Conservation (phyloP, 2,113 vertebrate species). For the Fregata magnificens region DNA sequence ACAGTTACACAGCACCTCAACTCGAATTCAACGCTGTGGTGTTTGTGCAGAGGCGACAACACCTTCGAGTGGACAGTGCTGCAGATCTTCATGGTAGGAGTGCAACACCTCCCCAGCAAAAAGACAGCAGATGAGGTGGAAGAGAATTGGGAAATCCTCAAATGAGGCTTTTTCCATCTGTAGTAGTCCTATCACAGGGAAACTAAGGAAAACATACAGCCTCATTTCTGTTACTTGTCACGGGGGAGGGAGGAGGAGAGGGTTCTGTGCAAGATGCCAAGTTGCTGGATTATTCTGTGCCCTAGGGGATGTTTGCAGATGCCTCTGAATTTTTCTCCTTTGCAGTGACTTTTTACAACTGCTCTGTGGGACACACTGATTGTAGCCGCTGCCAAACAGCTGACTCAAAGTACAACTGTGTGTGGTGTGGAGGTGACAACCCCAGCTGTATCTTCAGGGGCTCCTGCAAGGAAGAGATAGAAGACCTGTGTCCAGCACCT, state of each 20-base stretch:
- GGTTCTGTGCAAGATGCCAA: background rate
- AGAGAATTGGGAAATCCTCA: background rate
- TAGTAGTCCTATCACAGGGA: background rate
- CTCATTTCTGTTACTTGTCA: background rate
- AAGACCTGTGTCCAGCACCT: conserved; percentile 88
- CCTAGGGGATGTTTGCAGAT: background rate
- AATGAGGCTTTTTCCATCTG: background rate
- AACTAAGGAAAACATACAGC: background rate
- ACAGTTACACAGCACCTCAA: conserved; percentile 81
- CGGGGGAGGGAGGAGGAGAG: background rate
- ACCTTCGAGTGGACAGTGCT: conserved; percentile 90
- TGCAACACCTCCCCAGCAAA: background rate
- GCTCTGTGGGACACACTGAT: conserved; percentile 90
- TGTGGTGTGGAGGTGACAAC: conserved; percentile 87
- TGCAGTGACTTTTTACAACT: conserved; percentile 94
- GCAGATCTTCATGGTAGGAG: conserved; percentile 85
- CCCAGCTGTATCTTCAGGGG: conserved; percentile 84
- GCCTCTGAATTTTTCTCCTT: background rate
- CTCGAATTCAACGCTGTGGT: conserved; percentile 87
- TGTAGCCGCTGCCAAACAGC: conserved; percentile 95
- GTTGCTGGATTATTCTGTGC: background rate
- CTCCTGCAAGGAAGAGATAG: conserved; percentile 82
- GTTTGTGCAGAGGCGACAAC: conserved; percentile 86
- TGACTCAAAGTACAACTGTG: conserved; percentile 84
- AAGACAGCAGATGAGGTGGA: background rate